Evolutionary conservation across 1,140 invertebrate genomes (phyloP).

Genomic region (Pantala flavescens): DNA sequence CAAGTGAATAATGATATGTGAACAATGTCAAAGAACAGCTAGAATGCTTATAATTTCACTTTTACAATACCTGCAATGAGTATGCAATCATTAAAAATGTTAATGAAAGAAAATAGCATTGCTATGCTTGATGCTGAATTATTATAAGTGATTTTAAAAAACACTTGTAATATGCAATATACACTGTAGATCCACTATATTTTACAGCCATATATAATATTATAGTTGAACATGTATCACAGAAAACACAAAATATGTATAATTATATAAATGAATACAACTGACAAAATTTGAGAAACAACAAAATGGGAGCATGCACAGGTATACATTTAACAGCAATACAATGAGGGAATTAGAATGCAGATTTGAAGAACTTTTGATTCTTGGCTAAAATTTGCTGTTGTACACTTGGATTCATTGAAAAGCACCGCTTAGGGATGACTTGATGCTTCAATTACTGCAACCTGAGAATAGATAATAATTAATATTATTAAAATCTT

Average conservation of each 20-base stretch:
- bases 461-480: not conserved
- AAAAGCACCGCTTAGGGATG: not conserved
- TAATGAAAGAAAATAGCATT: not conserved
- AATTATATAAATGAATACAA: constrained; percentile 2
- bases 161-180: not conserved
- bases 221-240: constrained; percentile 10
- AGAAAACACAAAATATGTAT: constrained; percentile 7
- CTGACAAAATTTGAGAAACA: not conserved
- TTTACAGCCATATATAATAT: not conserved
- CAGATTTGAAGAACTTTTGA: not conserved
- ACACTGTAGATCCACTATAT: not conserved
- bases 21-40: not conserved
- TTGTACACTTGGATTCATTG: not conserved
- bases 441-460: not conserved
- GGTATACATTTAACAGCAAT: constrained; percentile 2
- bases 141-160: not conserved
- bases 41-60: not conserved
- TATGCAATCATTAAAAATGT: not conserved
- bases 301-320: not conserved
- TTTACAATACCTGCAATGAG: constrained; percentile 2
- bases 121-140: not conserved
- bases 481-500: not conserved
- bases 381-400: not conserved
- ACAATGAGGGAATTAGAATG: not conserved
- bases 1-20: constrained; percentile 6